Conservation (phyloP, 2,113 vertebrate genomes). For the Morphnarchus princeps region DNA sequence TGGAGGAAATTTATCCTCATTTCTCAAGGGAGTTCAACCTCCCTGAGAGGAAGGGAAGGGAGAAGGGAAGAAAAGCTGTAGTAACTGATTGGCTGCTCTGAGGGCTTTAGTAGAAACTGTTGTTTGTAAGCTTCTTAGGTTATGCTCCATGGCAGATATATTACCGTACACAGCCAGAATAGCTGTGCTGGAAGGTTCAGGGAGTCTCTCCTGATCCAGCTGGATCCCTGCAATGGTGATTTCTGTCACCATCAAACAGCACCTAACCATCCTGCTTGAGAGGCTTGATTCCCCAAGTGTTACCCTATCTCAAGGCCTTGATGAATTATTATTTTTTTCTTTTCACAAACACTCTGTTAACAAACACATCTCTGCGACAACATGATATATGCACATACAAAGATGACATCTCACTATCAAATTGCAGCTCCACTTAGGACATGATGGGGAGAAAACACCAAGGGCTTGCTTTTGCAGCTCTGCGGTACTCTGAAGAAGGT, state of each 20-base stretch:
- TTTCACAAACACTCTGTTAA: background rate
- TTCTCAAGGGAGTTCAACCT: background rate
- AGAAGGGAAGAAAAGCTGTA: background rate
- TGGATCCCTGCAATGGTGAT: background rate
- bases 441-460: background rate
- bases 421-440: background rate
- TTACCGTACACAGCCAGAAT: background rate
- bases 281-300: rapidly evolving
- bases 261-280: background rate
- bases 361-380: background rate
- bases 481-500: background rate
- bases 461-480: background rate
- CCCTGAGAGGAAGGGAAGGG: too few species aligned
- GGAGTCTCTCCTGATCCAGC: background rate
- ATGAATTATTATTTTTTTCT: background rate
- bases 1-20: background rate
- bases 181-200: background rate
- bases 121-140: background rate
- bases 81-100: background rate
- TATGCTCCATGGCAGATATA: rapidly evolving
- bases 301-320: background rate
- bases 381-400: background rate
- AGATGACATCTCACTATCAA: background rate
- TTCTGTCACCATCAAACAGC: background rate
- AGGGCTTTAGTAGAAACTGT: background rate